Base-by-base conservation (phyloP, 2,888 invertebrate species). In the Eupithecia inturbata region DNA sequence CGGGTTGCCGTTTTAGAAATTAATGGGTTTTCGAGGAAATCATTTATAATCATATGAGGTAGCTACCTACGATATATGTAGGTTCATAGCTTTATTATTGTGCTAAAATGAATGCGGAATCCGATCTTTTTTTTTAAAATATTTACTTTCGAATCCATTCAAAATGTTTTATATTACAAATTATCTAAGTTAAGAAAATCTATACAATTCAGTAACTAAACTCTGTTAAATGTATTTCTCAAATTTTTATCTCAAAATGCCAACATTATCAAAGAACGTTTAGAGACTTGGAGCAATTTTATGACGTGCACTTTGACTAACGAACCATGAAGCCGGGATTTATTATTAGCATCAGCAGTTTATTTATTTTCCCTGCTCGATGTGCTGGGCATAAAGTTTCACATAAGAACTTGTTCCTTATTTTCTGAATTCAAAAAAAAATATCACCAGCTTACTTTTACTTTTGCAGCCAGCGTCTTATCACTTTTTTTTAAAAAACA, bases 1-100 rank as follows among this genome's bases (percentile, higher is more conserved):
- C n/a, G n/a, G 36, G 63, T 33, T 64, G 36, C 63, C 36, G n/a
- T 64, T 33, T 64, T n/a, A 64, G 63, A 64, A 64, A n/a, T 64
- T 64, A 64, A 64, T 64, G n/a, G 63, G 63, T 36, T 64, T 33
- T 64, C 26, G 63, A n/a, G 31, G 33, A 36, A 31, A 64, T 64
- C 36, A n/a, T 64, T 64, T 64, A n/a, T n/a, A n/a, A n/a, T n/a
- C n/a, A n/a, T 33, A 36, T 12, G 36, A 64, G 33, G 63, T 31
- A n/a, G 0, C n/a, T 28, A 62, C 31, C 31, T 19, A 62, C 9
- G 49, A 49, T 49, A 16, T 26, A n/a, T n/a, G n/a, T n/a, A 16
- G 28, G 16, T 62, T 62, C 19, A 22, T 22, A n/a, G n/a, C 9
- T 49, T 49, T 14, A 26, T 14, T 57, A 22, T 26, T 57, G 14